These are phyloP conservation scores for Drosophila sp. DNA, from an alignment of 1,140 invertebrate species.

Conservation along the genomic window DNA sequence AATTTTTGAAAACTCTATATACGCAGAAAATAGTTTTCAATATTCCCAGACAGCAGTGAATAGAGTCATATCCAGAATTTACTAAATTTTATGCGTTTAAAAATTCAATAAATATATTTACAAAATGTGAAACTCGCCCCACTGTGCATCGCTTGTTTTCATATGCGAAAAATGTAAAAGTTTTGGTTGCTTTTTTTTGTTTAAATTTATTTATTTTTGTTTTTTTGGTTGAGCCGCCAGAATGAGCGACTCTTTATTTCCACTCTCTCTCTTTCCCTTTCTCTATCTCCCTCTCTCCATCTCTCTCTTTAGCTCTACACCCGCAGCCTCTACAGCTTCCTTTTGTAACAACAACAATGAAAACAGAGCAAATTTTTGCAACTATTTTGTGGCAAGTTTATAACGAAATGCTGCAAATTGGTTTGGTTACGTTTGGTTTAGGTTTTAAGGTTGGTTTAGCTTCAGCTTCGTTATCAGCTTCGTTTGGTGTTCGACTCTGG, in stretches of 20 bases:
- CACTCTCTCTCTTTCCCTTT: too few relatives aligned
- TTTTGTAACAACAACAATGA: constrained; percentile 20
- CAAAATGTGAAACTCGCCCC: too few relatives aligned
- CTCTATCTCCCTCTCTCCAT: background rate
- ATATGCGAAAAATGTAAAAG: constrained; percentile 42
- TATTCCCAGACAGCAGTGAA: too few relatives aligned
- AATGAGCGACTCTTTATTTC: background rate
- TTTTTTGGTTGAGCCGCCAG: constrained; percentile 14
- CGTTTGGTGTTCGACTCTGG: constrained; percentile 6
- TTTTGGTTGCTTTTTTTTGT: constrained; percentile 7
- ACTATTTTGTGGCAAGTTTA: constrained; percentile 59
- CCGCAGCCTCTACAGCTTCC: background rate
- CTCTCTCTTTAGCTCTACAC: background rate
- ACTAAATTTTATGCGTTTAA: too few relatives aligned
- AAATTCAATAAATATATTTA: too few relatives aligned
- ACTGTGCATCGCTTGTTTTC: constrained; percentile 49
- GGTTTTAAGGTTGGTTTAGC: background rate
- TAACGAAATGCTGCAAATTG: constrained; percentile 68
- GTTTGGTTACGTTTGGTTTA: constrained; percentile 51
- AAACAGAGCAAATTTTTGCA: constrained; percentile 39
- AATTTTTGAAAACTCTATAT: too few relatives aligned
- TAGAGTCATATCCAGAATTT: too few relatives aligned
- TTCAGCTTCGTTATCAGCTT: constrained; percentile 6
- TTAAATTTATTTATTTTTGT: background rate
- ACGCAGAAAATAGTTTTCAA: too few relatives aligned